Conservation (phyloP, 1,140 invertebrate species). For the Brachionus calyciflorus region DNA sequence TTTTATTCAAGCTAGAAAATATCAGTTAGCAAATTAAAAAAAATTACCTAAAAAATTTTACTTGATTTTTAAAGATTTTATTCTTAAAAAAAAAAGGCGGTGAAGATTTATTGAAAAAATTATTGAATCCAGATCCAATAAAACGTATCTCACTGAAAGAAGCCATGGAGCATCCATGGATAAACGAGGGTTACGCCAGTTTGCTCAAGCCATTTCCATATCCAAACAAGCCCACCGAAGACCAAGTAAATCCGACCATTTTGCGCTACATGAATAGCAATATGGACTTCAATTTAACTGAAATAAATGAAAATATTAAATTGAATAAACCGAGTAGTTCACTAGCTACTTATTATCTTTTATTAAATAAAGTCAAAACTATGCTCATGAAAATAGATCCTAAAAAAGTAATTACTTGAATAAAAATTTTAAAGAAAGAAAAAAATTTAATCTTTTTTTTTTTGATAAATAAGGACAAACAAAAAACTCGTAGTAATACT, state of each 20-base stretch:
- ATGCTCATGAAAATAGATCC: slow-evolving; percentile 47
- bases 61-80: slow-evolving; percentile 49
- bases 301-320: slow-evolving; percentile 55
- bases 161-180: slow-evolving; percentile 55
- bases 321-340: slow-evolving; percentile 55
- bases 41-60: background rate
- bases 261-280: slow-evolving; percentile 55
- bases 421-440: background rate
- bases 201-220: slow-evolving; percentile 48
- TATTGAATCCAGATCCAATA: slow-evolving; percentile 56
- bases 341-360: slow-evolving; percentile 55
- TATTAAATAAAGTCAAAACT: slow-evolving; percentile 48
- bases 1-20: too few relatives aligned
- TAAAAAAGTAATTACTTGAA: slow-evolving; percentile 35
- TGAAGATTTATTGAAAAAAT: slow-evolving; percentile 53
- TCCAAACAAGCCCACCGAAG: slow-evolving; percentile 52
- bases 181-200: slow-evolving; percentile 47
- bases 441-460: background rate
- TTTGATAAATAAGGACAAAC: slow-evolving; percentile 14
- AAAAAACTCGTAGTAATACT: background rate
- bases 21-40: too few relatives aligned
- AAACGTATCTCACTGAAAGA: slow-evolving; percentile 53
- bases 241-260: slow-evolving; percentile 53
- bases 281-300: slow-evolving; percentile 54
- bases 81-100: slow-evolving; percentile 50